Percentiles rank a stretch among this genome's conserved stretches.
Conservation (phyloP, 2,113 vertebrate genomes). For the Rhodinocichla rosea region DNA sequence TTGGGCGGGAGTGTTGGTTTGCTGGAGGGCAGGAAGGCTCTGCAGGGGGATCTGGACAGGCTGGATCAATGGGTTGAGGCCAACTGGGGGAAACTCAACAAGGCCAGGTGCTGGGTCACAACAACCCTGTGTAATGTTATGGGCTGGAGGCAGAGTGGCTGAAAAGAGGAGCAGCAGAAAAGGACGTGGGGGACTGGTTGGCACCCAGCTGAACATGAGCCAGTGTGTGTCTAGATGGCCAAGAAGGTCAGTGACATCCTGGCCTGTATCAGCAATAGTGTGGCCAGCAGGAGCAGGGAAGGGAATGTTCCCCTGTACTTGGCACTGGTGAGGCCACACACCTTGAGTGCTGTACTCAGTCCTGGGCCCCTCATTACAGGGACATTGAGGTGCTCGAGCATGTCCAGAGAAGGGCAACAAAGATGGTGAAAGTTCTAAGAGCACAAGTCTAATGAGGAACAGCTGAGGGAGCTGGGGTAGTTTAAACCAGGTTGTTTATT, state of each 20-base stretch:
- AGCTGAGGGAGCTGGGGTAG: background rate
- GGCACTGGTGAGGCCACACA: background rate
- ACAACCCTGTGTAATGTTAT: background rate
- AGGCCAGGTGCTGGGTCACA: background rate
- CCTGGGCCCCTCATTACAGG: background rate
- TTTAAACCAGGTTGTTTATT: background rate
- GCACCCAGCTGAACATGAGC: background rate
- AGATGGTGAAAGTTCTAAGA: background rate
- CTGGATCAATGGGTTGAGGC: background rate
- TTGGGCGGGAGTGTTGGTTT: fast-evolving
- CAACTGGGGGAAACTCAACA: background rate
- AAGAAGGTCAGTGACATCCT: background rate
- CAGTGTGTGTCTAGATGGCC: fast-evolving
- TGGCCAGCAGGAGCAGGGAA: background rate
- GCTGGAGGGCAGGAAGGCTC: background rate
- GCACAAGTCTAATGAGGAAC: background rate
- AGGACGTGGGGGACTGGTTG: background rate
- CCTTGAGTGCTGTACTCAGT: background rate
- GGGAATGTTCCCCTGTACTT: fast-evolving
- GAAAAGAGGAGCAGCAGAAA: background rate
- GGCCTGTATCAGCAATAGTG: background rate
- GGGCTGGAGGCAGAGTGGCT: background rate
- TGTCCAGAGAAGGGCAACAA: background rate
- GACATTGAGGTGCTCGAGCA: fast-evolving
- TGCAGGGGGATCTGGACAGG: background rate